phyloP scores from a whole-genome alignment of 2,797 vertebrate genomes.

The Pipistrellus pygmaeus region DNA sequence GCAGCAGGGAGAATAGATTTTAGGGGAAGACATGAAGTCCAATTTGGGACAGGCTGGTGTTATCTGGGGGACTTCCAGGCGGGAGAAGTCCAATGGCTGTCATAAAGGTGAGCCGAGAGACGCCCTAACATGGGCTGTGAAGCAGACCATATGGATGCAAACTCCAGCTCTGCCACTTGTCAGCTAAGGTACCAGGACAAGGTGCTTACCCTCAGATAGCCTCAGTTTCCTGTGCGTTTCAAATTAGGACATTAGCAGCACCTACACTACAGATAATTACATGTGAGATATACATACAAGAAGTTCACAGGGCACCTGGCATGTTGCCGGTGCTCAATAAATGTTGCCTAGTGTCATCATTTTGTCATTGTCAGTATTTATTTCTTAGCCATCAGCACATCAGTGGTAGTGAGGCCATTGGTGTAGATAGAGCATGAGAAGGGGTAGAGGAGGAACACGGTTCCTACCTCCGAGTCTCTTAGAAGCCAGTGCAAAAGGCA shows the following conservation, averaged over 20 bases:
- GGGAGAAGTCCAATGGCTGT: too few relatives aligned
- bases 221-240: neutral
- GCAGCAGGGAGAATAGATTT: neutral
- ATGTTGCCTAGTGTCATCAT: neutral
- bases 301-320: neutral
- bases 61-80: neutral
- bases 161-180: neutral
- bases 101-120: neutral
- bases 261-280: accelerated
- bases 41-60: neutral
- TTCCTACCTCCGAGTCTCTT: neutral
- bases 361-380: neutral
- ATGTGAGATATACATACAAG: accelerated
- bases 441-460: neutral
- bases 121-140: neutral
- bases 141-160: neutral
- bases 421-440: accelerated
- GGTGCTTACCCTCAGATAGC: neutral
- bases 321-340: neutral
- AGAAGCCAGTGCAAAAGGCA: neutral
- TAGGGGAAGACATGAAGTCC: neutral
- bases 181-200: neutral
- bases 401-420: neutral
- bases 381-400: neutral
- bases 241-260: neutral